These are phyloP conservation scores for Sarcophaga bullata DNA, from an alignment of 1,140 invertebrate species.

Conservation along the genomic window DNA sequence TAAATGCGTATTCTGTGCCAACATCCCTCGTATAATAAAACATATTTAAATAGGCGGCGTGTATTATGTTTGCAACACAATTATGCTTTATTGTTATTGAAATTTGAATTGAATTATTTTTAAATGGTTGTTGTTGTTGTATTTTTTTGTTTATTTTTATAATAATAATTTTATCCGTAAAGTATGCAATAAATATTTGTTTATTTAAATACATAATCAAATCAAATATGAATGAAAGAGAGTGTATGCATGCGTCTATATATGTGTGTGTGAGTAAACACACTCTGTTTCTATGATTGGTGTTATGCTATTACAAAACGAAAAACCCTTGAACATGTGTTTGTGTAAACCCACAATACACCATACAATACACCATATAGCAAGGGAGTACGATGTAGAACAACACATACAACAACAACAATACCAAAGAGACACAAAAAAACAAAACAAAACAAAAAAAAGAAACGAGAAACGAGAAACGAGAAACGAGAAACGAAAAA, in stretches of 20 bases:
- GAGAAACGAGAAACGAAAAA: no score
- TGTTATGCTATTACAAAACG: background rate
- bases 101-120: slow-evolving; percentile 10
- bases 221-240: background rate
- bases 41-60: no score
- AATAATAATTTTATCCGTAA: background rate
- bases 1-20: no score
- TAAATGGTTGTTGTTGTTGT: background rate
- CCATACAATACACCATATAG: no score
- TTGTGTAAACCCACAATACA: no score
- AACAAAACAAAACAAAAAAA: no score
- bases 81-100: no score
- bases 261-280: background rate
- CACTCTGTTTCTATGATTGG: background rate
- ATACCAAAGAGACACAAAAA: no score
- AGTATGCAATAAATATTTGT: background rate
- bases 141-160: no score
- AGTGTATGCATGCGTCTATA: background rate
- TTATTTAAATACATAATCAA: background rate
- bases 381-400: background rate
- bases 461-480: no score
- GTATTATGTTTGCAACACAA: no score
- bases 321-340: background rate
- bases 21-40: no score
- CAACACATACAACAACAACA: background rate